Evolutionary conservation across 2,113 vertebrate genomes (phyloP), one percentile per base, ranked within the genome.

Genomic region (Puffinus mauretanicus): DNA sequence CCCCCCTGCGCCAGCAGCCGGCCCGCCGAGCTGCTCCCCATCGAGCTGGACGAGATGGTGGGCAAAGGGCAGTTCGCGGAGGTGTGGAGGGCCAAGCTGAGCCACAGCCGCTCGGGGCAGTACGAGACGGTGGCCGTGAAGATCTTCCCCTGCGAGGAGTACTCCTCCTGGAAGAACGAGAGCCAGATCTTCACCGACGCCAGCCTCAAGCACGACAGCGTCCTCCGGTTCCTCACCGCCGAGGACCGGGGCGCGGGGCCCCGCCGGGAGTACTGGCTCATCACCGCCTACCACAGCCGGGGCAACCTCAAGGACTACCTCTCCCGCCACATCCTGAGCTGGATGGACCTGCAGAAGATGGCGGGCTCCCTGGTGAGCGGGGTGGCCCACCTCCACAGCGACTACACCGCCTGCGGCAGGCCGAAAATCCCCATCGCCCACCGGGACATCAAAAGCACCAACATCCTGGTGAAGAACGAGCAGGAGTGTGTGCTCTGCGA

Each of bases 241-340:
- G 98, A 99, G 61, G 98, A 98, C 93, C 95, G 98, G 11, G 95
- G 97, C 32, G 24, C 92, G 1, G 96, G 96, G 30, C 94, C 96
- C 13, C 98, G 98, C 84, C 98, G 97, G 57, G 97, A 99, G 86
- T 99, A 99, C 90, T 99, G 99, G 99, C 98, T 99, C 90, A 98
- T 99, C 93, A 97, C 99, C 2, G 98, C 98, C 82, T 99, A 99
- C 97, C 98, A 99, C 92, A 96, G 98, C 88, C 93, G 98, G 3
- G 99, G 99, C n/a, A 99, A 99, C 96, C 98, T 99, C 92, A 99
- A 99, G 97, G 99, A 99, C 93, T 99, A 98, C 93, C 97, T 99
- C 29, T 96, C 97, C n/a, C 92, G 8, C 24, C 98, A 98, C 52
- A 40, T 98, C 22, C 98, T 99, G 57, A 98, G 97, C 97, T 99